Conservation (phyloP, 1,140 invertebrate species). For the Akabosia matsudoensis region DNA sequence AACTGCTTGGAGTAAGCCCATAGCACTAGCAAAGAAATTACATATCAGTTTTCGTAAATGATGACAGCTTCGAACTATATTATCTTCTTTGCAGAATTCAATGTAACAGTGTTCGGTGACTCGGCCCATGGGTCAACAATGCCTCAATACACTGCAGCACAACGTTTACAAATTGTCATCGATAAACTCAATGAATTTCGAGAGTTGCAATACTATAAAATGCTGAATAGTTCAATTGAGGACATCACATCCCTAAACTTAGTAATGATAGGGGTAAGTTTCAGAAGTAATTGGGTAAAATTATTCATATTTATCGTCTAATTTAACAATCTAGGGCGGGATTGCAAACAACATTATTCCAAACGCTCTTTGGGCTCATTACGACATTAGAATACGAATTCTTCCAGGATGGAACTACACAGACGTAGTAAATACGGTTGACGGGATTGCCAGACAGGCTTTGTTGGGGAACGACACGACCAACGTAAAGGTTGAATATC, state of each 20-base stretch:
- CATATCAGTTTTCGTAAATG: too few species aligned
- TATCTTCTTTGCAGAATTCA: too few species aligned
- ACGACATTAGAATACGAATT: not conserved
- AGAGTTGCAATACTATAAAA: slow-evolving; percentile 45
- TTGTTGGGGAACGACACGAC: slow-evolving; percentile 44
- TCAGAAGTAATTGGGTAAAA: not conserved
- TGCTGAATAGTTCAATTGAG: too few species aligned
- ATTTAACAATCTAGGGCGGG: slow-evolving; percentile 64
- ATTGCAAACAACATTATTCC: slow-evolving; percentile 64
- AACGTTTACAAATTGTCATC: slow-evolving; percentile 73
- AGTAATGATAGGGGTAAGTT: not conserved
- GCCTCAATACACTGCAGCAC: slow-evolving; percentile 72
- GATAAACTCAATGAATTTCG: slow-evolving; percentile 72
- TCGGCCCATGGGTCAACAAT: slow-evolving; percentile 84
- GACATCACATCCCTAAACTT: not conserved
- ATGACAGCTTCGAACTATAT: too few species aligned
- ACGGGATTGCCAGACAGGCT: not conserved
- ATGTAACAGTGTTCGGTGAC: slow-evolving; percentile 55
- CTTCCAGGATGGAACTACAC: not conserved
- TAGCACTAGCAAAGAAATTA: too few species aligned
- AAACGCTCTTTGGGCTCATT: not conserved
- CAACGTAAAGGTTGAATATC: not conserved
- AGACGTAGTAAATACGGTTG: not conserved
- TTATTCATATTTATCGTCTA: not conserved
- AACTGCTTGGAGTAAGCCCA: slow-evolving; percentile 50